Evolutionary conservation across 1,140 invertebrate genomes (phyloP), one percentile per base, ranked within the genome.

Genomic region (Drosophila nikananu): DNA sequence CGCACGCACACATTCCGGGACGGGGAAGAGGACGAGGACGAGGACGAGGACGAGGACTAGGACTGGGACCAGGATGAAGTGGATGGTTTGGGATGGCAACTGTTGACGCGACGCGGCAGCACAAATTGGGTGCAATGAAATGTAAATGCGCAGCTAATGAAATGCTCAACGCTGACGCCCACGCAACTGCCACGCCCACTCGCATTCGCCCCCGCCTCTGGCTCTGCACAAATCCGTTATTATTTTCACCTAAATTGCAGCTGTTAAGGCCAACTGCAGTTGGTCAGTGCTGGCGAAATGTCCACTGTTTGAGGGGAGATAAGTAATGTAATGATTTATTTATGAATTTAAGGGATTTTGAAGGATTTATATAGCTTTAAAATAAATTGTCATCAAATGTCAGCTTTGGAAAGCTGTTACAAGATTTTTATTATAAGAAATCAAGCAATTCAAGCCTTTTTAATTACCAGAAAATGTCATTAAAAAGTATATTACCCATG

Each of bases 101-200:
- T 81, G 67, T 73, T 83, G 80, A 78, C 77, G 76, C 72, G 78
- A 67, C 64, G 51, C 63, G 54, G 70, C 71, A 76, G 25, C 77
- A 74, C 80, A 84, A 87, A 89, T 84, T 75, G 73, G 64, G 84
- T 77, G 84, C 84, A 89, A 78, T 87, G 72, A 87, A 77, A 84
- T 83, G 84, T 81, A 78, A 87, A 89, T 89, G 84, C 73, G 61
- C 65, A 72, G 80, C 84, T 87, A 83, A 87, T 87, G 68, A 87
- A 89, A 87, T 81, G 84, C 80, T 80, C 76, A 80, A 72, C 81
- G 67, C 71, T 39, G 52, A 39, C 63, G 35, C 41, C 64, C 32
- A 42, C 58, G 13, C 32, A 42, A 19, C 32, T 12, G 49, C 10
- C 51, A 37, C 49, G 48, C 61, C 49, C 30, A 39, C 9, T 37